A percentile compares a stretch with the other conserved stretches of the same genome.
Conservation (phyloP, 2,797 vertebrate genomes). For the Gambelia wislizenii region DNA sequence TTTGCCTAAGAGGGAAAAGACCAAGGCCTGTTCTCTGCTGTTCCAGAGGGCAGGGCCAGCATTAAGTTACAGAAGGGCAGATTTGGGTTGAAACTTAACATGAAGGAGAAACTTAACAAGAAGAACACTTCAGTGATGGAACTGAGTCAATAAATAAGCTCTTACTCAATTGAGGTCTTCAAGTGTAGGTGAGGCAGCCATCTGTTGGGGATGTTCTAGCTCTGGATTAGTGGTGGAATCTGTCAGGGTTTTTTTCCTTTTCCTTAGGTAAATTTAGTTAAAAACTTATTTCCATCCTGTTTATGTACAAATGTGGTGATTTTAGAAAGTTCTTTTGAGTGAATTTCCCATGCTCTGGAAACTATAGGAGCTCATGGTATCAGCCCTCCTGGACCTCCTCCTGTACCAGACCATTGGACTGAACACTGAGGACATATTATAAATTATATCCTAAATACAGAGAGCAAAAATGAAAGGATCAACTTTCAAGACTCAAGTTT, state of each 20-base stretch:
- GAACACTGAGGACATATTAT: no score
- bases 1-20: neutral
- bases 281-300: neutral
- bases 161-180: neutral
- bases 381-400: no score
- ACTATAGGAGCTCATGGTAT: no score
- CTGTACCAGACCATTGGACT: no score
- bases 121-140: neutral
- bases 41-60: neutral
- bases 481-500: no score
- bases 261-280: neutral
- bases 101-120: neutral
- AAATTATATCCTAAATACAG: no score
- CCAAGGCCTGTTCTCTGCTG: neutral
- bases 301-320: neutral
- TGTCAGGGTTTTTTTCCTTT: neutral
- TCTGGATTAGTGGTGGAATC: neutral
- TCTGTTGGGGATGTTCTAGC: neutral
- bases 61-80: neutral
- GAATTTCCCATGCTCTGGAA: no score
- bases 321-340: neutral
- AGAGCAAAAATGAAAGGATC: no score
- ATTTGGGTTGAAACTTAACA: neutral
- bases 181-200: neutral
- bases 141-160: neutral